Percentiles rank a stretch among this genome's conserved stretches.
phyloP scores from a whole-genome alignment of 2,888 invertebrate genomes.

The Cordilura impudica region DNA sequence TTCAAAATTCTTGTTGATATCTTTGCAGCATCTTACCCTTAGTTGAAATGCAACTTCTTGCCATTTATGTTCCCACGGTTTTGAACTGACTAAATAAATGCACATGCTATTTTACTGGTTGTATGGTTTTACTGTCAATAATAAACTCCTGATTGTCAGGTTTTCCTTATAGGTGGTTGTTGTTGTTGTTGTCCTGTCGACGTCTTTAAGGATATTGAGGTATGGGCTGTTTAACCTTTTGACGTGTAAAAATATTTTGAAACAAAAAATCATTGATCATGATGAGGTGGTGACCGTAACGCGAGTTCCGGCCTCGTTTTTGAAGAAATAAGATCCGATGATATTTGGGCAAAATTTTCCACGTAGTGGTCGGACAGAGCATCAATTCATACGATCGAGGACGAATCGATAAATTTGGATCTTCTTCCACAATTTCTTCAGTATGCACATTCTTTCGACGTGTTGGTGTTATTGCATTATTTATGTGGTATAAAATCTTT shows the following conservation, averaged over 20 bases:
- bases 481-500: too few species aligned
- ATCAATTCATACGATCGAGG: too few species aligned
- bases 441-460: too few species aligned
- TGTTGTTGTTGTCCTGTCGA: constrained; percentile 1
- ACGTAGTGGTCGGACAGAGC: too few species aligned
- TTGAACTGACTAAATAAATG: background rate
- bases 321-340: too few species aligned
- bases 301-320: too few species aligned
- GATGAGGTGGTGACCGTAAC: too few species aligned
- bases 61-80: constrained; percentile 60
- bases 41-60: constrained; percentile 49
- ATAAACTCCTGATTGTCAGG: constrained; percentile 20
- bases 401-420: too few species aligned
- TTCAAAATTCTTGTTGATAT: constrained; percentile 21
- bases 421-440: too few species aligned
- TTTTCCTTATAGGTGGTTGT: background rate
- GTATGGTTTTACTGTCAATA: background rate
- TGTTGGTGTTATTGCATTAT: too few species aligned
- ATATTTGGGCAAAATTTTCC: too few species aligned
- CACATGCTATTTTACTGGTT: background rate
- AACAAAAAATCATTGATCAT: too few species aligned
- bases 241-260: background rate
- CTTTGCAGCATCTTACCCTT: constrained; percentile 45
- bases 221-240: constrained; percentile 1
- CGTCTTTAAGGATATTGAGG: background rate